These are phyloP conservation scores for Desoria tigrina DNA, from an alignment of 2,888 invertebrate genomes.

Conservation along the genomic window DNA sequence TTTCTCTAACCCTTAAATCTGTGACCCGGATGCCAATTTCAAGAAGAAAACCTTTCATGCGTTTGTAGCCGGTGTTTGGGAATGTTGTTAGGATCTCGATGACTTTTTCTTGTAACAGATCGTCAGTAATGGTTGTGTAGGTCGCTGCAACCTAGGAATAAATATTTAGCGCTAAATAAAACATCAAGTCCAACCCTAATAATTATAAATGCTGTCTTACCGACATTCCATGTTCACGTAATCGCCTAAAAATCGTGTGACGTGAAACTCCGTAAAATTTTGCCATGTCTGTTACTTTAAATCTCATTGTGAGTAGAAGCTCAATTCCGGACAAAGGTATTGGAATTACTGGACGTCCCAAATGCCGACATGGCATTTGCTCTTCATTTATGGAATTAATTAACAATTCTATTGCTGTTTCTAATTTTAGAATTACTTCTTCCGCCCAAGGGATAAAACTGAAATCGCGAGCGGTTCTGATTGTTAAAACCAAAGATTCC, in stretches of 20 bases:
- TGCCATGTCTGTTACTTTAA: conserved; percentile 18
- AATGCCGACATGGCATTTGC: too few relatives aligned
- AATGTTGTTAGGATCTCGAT: background rate
- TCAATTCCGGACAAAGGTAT: conserved; percentile 4
- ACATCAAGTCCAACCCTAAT: too few relatives aligned
- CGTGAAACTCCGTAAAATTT: conserved; percentile 18
- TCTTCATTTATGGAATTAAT: too few relatives aligned
- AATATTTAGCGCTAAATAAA: too few relatives aligned
- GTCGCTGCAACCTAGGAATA: background rate
- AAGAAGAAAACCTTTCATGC: conserved; percentile 35
- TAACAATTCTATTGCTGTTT: too few relatives aligned
- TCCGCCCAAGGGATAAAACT: too few relatives aligned
- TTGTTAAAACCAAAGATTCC: too few relatives aligned
- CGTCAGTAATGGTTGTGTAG: background rate
- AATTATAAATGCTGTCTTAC: too few relatives aligned
- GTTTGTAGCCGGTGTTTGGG: conserved; percentile 42
- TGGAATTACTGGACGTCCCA: conserved; percentile 18
- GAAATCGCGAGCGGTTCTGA: too few relatives aligned
- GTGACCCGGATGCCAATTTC: conserved; percentile 20
- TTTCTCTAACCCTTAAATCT: conserved; percentile 11
- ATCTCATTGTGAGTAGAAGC: conserved; percentile 17
- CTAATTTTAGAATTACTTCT: too few relatives aligned
- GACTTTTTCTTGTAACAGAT: background rate
- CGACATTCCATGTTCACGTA: conserved; percentile 1
- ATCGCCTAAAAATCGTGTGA: conserved; percentile 11